Base-by-base conservation (phyloP, 1,140 invertebrate species). In the Drosophila nasuta region DNA sequence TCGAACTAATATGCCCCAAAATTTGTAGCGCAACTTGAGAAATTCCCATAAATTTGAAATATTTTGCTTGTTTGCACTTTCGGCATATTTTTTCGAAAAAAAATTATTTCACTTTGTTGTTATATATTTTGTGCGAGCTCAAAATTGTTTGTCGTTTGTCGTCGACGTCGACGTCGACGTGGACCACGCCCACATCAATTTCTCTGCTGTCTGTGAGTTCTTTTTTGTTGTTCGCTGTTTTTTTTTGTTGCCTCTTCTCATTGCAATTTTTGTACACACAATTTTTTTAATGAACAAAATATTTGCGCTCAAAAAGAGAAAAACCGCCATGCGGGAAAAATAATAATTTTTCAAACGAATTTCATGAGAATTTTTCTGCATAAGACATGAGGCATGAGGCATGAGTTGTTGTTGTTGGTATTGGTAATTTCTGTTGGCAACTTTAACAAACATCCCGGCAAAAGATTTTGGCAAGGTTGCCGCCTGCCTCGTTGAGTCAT, bases 21-120 rank as follows among this genome's bases (percentile, higher is more conserved):
- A 25, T 25, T 63, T 58, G 33, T 3, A 25, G 46, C 52, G 6
- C 25, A 30, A 52, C 28, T 45, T 46, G 33, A 35, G 41, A 79
- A 77, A 76, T 79, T 69, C 76, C 51, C 79, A 87, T 88, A 82
- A 88, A 88, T 87, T 72, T 74, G 46, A 82, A 87, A 87, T 82
- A 88, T 88, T 78, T 79, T 75, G 70, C 81, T 78, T 89, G 77
- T 88, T 88, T 88, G 81, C 80, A 89, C 85, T 88, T 89, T 81
- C 66, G 82, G 79, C 79, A 77, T 73, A 73, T 76, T 79, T 79
- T 71, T 65, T 67, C 20, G 3, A 25, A 25, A 25, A 25, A 48
- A 70, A 69, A 69, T 77, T 59, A 62, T 62, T 52, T 65, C 35
- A 52, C 33, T 54, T 38, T 30, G 8, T 52, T 51, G 56, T 35